These are phyloP conservation scores for Tetrao urogallus DNA, from an alignment of 2,113 vertebrate genomes.

Conservation along the genomic window DNA sequence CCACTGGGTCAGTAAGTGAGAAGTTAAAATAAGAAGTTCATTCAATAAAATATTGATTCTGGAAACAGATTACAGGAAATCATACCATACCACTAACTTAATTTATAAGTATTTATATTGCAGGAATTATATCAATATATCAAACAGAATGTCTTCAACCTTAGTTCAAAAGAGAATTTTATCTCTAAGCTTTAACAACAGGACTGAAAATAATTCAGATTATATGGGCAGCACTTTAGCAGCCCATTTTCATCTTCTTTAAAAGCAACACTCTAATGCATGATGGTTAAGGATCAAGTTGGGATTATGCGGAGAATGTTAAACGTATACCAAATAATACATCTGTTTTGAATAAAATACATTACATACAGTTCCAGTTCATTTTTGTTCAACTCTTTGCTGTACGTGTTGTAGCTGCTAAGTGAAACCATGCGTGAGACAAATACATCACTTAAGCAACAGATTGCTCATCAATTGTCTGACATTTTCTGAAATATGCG, in stretches of 20 bases:
- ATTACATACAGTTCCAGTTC: slow-evolving; percentile 15
- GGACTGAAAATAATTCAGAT: slow-evolving; percentile 69
- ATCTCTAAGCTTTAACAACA: slow-evolving; percentile 67
- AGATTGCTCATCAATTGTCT: slow-evolving; percentile 52
- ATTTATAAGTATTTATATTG: slow-evolving; percentile 71
- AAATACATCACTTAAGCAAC: slow-evolving; percentile 53
- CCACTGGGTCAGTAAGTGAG: slow-evolving; percentile 64
- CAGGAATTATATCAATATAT: slow-evolving; percentile 64
- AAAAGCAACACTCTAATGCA: slow-evolving; percentile 65
- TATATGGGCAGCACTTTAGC: slow-evolving; percentile 71
- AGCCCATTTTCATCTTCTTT: slow-evolving; percentile 72
- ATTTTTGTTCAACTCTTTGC: slow-evolving; percentile 29
- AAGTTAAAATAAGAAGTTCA: slow-evolving; percentile 69
- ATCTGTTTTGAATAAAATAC: slow-evolving; percentile 72
- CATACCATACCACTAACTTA: slow-evolving; percentile 53
- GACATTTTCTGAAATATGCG: slow-evolving; percentile 16
- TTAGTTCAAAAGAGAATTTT: slow-evolving; percentile 68
- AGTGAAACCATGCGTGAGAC: slow-evolving; percentile 53
- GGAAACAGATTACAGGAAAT: slow-evolving; percentile 72
- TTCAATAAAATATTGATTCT: slow-evolving; percentile 73
- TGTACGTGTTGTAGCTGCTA: slow-evolving; percentile 48
- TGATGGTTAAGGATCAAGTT: slow-evolving; percentile 69
- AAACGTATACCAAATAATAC: slow-evolving; percentile 69
- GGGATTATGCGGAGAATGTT: slow-evolving; percentile 70
- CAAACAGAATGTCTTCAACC: slow-evolving; percentile 60